Conservation (phyloP, 2,113 vertebrate species). For the Ictalurus punctatus region DNA sequence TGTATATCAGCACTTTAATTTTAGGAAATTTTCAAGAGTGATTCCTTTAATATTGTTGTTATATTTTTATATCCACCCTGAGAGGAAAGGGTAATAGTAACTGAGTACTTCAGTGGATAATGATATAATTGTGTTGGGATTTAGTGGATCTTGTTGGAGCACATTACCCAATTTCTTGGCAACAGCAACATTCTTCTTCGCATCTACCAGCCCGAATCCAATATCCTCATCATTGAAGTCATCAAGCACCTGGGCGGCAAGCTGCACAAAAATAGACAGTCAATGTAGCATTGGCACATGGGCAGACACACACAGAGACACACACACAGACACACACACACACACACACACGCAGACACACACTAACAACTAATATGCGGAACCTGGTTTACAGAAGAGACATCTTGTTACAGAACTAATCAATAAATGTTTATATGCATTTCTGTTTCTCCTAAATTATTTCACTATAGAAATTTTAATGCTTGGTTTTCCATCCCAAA, state of each 20-base stretch:
- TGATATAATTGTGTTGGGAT: background rate
- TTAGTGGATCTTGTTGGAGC: background rate
- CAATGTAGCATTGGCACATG: background rate
- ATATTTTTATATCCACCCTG: background rate
- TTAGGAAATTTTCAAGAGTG: background rate
- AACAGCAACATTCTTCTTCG: constrained; percentile 79
- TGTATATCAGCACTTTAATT: background rate
- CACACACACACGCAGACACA: background rate
- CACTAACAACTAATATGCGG: background rate
- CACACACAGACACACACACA: background rate
- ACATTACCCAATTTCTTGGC: constrained; percentile 86
- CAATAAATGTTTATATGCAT: background rate
- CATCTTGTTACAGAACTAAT: background rate
- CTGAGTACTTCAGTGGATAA: background rate
- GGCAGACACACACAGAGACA: background rate
- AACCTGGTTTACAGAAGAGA: background rate
- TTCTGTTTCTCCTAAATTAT: background rate
- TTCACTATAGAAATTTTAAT: background rate
- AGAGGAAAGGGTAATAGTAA: background rate
- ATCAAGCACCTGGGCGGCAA: constrained; percentile 89
- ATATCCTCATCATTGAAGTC: constrained; percentile 86
- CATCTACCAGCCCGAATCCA: constrained; percentile 86
- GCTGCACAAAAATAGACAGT: constrained; percentile 64
- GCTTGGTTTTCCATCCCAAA: background rate
- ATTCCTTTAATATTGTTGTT: constrained; percentile 7